A percentile compares a stretch with the other conserved stretches of the same genome.
Conservation (phyloP, 2,797 vertebrate genomes). For the Myiothlypis chrysogaster region DNA sequence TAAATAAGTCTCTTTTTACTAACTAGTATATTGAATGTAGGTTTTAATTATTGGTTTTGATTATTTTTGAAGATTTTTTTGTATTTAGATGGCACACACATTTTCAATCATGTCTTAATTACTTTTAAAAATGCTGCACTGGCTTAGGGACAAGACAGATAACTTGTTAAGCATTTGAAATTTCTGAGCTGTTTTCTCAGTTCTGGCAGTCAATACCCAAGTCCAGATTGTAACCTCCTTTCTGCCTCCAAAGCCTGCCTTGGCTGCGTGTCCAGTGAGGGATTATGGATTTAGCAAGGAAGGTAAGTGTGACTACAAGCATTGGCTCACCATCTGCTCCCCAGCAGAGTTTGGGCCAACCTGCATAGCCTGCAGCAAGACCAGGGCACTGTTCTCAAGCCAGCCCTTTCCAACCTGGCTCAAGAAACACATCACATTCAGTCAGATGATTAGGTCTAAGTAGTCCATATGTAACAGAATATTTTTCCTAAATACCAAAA, state of each 20-base stretch:
- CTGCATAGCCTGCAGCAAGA: constrained; percentile 99
- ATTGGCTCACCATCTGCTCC: constrained; percentile 99
- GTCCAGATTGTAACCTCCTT: constrained; percentile 99
- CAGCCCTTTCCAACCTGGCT: constrained; percentile 94
- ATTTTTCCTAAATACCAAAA: constrained; percentile 89
- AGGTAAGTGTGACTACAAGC: constrained; percentile 99
- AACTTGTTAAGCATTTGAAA: constrained; percentile 99
- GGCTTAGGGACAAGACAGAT: constrained; percentile 97
- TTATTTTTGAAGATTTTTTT: constrained; percentile 81
- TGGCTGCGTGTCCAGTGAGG: constrained; percentile 99
- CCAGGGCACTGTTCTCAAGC: constrained; percentile 95
- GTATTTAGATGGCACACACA: constrained; percentile 83
- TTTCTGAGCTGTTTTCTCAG: constrained; percentile 91
- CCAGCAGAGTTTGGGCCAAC: constrained; percentile 99
- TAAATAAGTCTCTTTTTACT: constrained; percentile 63
- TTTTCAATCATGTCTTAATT: constrained; percentile 99
- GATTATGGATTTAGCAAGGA: constrained; percentile 99
- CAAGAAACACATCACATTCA: constrained; percentile 93
- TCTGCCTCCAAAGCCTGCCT: constrained; percentile 99
- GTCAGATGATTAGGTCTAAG: constrained; percentile 99
- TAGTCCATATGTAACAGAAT: constrained; percentile 99
- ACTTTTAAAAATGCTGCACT: constrained; percentile 93
- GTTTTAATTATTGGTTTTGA: constrained; percentile 79
- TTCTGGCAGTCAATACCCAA: constrained; percentile 92
- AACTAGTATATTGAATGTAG: constrained; percentile 72